Conservation (phyloP, 2,113 vertebrate genomes). For the Hippotragus niger region DNA sequence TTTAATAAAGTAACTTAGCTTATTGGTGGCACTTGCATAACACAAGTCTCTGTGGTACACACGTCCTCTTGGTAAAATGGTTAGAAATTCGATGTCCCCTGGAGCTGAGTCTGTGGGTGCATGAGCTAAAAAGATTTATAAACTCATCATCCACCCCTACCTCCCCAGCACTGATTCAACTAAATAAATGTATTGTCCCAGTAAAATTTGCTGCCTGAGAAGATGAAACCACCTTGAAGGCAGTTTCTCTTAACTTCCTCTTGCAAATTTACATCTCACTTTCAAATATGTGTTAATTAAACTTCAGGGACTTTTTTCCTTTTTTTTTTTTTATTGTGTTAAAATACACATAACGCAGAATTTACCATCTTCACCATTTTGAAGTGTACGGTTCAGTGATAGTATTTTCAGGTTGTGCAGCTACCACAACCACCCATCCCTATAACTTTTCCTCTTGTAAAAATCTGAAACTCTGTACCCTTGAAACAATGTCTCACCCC, state of each 20-base stretch:
- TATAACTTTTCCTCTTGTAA: not conserved
- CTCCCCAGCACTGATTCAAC: not conserved
- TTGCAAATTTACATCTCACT: not conserved
- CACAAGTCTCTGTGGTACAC: not conserved
- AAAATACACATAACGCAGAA: not conserved
- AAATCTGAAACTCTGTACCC: not conserved
- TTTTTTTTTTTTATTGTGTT: not conserved
- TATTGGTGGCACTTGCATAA: too few species aligned
- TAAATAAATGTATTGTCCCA: not conserved
- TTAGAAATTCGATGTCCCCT: not conserved
- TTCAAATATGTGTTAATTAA: not conserved
- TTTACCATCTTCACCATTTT: not conserved
- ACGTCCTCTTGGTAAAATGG: not conserved
- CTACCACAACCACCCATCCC: not conserved
- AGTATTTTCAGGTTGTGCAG: not conserved
- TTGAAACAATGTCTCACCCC: not conserved
- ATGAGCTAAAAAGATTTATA: not conserved
- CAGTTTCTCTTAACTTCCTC: not conserved
- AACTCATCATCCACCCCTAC: not conserved
- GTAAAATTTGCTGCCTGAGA: not conserved
- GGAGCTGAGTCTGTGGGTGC: not conserved
- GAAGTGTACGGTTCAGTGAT: not conserved
- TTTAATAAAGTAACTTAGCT: not conserved
- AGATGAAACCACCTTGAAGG: not conserved
- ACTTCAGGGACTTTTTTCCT: not conserved